phyloP scores from a whole-genome alignment of 2,888 invertebrate species.

The Cacoxenus indagator region DNA sequence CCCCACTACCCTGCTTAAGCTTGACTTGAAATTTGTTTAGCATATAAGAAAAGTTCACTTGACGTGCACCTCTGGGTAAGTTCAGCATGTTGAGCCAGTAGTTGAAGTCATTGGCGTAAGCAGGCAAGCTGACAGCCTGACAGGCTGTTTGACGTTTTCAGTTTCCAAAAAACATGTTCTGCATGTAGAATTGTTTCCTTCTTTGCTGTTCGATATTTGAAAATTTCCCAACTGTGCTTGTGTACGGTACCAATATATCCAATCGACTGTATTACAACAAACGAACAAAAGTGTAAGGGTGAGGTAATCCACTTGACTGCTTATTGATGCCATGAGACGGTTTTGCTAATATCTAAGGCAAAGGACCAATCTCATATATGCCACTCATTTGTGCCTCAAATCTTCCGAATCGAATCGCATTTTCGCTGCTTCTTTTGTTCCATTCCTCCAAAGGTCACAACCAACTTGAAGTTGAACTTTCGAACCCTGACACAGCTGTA shows the following conservation, averaged over 20 bases:
- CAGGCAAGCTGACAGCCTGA: not conserved
- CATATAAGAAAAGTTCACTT: conserved; percentile 20
- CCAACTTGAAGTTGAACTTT: not conserved
- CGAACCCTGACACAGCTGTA: not conserved
- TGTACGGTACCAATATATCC: not conserved
- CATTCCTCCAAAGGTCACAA: not conserved
- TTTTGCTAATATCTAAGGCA: not conserved
- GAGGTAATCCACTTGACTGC: conserved; percentile 2
- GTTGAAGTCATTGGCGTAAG: not conserved
- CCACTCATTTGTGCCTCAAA: not conserved
- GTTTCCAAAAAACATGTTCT: conserved; percentile 40
- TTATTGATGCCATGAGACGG: conserved; percentile 14
- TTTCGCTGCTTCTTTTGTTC: no score
- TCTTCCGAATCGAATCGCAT: no score
- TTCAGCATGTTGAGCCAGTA: not conserved
- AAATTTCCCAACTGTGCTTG: conserved; percentile 1
- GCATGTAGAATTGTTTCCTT: conserved; percentile 49
- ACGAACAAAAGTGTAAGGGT: not conserved
- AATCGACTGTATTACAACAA: conserved; percentile 1
- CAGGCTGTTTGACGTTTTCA: conserved; percentile 12
- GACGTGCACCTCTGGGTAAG: not conserved
- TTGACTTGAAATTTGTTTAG: conserved; percentile 16
- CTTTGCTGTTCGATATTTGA: conserved; percentile 7
- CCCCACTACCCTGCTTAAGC: not conserved
- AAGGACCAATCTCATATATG: not conserved